These are phyloP conservation scores for Neostethus bicornis DNA, from an alignment of 2,797 vertebrate genomes.

Conservation along the genomic window DNA sequence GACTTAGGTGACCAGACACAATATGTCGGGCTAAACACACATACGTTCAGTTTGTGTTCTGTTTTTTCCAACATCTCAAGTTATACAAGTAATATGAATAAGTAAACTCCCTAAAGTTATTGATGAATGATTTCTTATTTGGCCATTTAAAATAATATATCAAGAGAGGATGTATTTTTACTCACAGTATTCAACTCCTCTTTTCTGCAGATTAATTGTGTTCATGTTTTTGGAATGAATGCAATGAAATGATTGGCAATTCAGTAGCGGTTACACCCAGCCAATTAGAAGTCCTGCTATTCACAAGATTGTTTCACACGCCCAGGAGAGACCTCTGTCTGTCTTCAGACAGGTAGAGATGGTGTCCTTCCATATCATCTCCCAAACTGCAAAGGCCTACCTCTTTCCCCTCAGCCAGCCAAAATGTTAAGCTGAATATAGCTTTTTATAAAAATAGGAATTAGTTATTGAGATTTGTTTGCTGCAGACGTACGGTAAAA, in stretches of 20 bases:
- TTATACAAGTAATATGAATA: too few relatives aligned
- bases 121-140: too few relatives aligned
- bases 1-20: too few relatives aligned
- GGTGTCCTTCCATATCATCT: too few relatives aligned
- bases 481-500: conserved; percentile 18
- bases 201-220: conserved; percentile 50
- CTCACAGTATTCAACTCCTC: conserved; percentile 26
- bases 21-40: too few relatives aligned
- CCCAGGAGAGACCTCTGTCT: conserved; percentile 47
- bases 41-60: too few relatives aligned
- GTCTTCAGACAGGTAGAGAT: conserved; percentile 39
- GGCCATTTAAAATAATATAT: too few relatives aligned
- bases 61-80: too few relatives aligned
- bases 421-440: conserved; percentile 35
- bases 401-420: too few relatives aligned
- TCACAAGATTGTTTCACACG: conserved; percentile 64
- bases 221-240: conserved; percentile 53
- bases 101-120: too few relatives aligned
- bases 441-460: conserved; percentile 34
- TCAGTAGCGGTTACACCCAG: conserved; percentile 51
- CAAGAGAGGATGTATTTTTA: conserved; percentile 24
- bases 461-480: conserved; percentile 21
- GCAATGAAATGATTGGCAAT: conserved; percentile 58
- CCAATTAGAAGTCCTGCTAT: conserved; percentile 54
- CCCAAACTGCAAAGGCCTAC: too few relatives aligned